Evolutionary conservation across 2,888 invertebrate species (phyloP).

Genomic region (Amphipoea oculea): DNA sequence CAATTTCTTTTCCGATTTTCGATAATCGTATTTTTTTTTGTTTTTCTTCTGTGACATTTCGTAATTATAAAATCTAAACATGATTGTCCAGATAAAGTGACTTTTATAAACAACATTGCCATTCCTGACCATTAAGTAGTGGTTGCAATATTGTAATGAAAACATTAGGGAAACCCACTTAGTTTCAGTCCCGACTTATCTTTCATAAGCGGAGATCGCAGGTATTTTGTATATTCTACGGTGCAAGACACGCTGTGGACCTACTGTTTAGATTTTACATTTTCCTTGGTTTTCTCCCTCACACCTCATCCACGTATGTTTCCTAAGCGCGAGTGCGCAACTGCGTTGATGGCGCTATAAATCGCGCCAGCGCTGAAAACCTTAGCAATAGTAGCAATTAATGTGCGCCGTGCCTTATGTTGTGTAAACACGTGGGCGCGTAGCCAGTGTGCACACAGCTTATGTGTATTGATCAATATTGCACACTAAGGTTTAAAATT

Average conservation of each 20-base stretch:
- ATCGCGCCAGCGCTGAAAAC: conserved; percentile 49
- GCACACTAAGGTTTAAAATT: neutral
- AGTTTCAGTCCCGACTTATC: too few relatives aligned
- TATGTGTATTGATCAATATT: conserved; percentile 42
- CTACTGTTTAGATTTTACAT: neutral
- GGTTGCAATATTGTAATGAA: neutral
- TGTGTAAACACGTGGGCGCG: conserved; percentile 36
- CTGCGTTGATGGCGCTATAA: conserved; percentile 51
- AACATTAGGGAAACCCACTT: neutral
- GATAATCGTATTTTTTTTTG: neutral
- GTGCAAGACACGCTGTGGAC: too few relatives aligned
- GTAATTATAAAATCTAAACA: neutral
- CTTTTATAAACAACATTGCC: neutral
- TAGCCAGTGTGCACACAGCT: conserved; percentile 21
- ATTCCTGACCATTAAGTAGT: neutral
- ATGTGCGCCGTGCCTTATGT: conserved; percentile 42
- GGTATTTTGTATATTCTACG: neutral
- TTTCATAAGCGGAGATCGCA: neutral
- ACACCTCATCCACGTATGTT: conserved; percentile 20
- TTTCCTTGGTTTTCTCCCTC: conserved; percentile 14
- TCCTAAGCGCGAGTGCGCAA: conserved; percentile 46
- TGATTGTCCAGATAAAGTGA: neutral
- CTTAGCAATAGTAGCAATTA: conserved; percentile 29
- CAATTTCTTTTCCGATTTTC: neutral
- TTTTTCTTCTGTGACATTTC: neutral